Conservation (phyloP, 1,140 invertebrate species). For the Periplaneta americana region DNA sequence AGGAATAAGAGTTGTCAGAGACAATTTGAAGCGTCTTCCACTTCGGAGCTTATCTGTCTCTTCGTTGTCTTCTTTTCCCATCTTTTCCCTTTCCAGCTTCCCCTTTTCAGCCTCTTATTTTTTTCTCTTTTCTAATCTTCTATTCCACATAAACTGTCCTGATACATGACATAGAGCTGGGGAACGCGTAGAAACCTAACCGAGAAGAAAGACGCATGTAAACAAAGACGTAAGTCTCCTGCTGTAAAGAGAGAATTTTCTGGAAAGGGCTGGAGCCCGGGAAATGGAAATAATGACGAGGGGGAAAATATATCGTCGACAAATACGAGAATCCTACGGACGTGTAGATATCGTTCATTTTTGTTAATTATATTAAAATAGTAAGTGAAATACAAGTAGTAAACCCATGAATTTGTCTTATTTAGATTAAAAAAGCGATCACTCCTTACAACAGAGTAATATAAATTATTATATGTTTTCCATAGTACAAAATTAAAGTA, state of each 20-base stretch:
- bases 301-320: not conserved
- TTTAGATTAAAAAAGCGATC: no score
- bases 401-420: no score
- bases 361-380: no score
- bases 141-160: not conserved
- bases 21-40: not conserved
- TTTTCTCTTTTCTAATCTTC: not conserved
- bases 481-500: no score
- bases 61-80: not conserved
- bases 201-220: not conserved
- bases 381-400: no score
- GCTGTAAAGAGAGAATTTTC: not conserved
- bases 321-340: no score
- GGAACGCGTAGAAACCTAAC: not conserved
- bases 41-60: not conserved
- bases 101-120: not conserved
- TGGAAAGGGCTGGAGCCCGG: not conserved
- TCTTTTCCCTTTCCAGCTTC: not conserved
- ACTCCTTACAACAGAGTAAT: no score
- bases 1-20: not conserved
- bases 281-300: not conserved
- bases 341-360: no score
- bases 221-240: not conserved
- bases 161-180: not conserved
- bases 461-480: no score